A percentile compares a stretch with the other conserved stretches of the same genome.
Evolutionary conservation across 2,797 vertebrate species (phyloP).

Genomic region (Spea hammondii): DNA sequence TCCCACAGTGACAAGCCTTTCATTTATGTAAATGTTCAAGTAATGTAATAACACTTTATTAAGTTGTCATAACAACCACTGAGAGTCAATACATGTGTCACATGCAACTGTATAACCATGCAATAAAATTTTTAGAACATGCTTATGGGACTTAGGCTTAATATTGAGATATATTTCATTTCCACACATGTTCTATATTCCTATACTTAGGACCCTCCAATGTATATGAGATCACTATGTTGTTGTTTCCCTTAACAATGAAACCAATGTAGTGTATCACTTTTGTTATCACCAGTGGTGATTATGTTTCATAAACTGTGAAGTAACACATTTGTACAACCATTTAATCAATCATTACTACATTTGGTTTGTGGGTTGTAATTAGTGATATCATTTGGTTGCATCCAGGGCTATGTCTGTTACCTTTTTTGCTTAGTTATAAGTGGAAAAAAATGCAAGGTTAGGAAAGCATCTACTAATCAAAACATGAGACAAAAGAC

Average conservation of each 20-base stretch:
- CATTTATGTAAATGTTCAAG: too few species aligned
- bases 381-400: slow-evolving; percentile 4
- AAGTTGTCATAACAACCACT: too few species aligned
- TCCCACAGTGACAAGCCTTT: too few species aligned
- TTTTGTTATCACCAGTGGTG: slow-evolving; percentile 13
- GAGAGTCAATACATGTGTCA: slow-evolving; percentile 13
- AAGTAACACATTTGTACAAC: slow-evolving; percentile 7
- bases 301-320: slow-evolving; percentile 25
- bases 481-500: slow-evolving; percentile 14
- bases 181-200: slow-evolving; percentile 12
- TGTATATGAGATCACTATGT: slow-evolving; percentile 28
- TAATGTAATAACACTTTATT: too few species aligned
- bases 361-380: slow-evolving; percentile 23
- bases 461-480: neutral
- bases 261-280: slow-evolving; percentile 30
- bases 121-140: neutral
- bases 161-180: slow-evolving; percentile 3
- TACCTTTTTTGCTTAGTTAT: neutral
- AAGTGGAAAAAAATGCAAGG: slow-evolving; percentile 11
- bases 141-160: neutral
- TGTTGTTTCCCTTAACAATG: slow-evolving; percentile 31
- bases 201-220: slow-evolving; percentile 21
- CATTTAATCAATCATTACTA: slow-evolving; percentile 1
- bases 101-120: neutral
- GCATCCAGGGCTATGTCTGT: slow-evolving; percentile 6